These are phyloP conservation scores for Arvicanthis niloticus DNA, from an alignment of 2,113 vertebrate species.

Conservation along the genomic window DNA sequence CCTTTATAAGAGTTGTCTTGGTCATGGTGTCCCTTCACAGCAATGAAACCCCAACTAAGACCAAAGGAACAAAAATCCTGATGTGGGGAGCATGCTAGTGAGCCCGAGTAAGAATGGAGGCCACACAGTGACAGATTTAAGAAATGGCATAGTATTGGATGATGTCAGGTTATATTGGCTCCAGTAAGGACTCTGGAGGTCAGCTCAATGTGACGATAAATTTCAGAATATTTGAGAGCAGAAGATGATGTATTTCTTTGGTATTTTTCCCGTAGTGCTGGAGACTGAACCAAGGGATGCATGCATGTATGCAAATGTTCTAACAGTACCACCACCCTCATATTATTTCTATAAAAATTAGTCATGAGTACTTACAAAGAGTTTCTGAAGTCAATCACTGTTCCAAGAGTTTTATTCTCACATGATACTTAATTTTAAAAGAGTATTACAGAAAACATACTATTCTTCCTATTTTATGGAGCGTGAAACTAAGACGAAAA, in stretches of 20 bases:
- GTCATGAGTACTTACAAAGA: not conserved
- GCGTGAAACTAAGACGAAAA: not conserved
- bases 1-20: no score
- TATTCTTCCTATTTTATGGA: not conserved
- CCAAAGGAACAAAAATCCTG: not conserved
- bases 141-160: not conserved
- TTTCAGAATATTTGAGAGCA: not conserved
- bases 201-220: not conserved
- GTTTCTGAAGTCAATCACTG: not conserved
- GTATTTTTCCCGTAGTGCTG: not conserved
- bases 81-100: not conserved
- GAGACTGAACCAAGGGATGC: not conserved
- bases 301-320: not conserved
- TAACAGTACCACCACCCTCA: not conserved
- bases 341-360: not conserved
- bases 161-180: not conserved
- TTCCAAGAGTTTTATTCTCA: not conserved
- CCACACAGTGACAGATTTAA: not conserved
- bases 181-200: not conserved
- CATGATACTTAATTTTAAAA: slow-evolving; percentile 43
- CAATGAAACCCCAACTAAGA: no score
- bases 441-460: not conserved
- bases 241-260: not conserved
- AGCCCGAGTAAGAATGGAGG: no score
- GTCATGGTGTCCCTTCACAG: no score